Percentiles rank a stretch among this genome's conserved stretches.
phyloP scores from a whole-genome alignment of 1,140 invertebrate genomes.

The Drosophila tsacasi region DNA sequence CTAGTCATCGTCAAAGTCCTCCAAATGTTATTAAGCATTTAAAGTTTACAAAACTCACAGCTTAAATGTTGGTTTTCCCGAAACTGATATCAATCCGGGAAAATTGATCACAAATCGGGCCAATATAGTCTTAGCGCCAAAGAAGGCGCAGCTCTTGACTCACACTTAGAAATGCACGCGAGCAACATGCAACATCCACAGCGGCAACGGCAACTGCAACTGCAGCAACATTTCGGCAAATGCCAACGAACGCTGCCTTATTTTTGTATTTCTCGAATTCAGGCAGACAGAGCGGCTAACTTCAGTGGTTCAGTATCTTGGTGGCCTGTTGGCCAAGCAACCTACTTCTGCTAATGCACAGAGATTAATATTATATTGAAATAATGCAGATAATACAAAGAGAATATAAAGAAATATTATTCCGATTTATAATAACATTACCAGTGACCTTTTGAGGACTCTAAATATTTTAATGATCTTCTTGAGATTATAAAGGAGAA shows the following conservation, averaged over 20 bases:
- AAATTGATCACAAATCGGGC: conserved; percentile 15
- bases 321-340: conserved; percentile 75
- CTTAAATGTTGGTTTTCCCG: conserved; percentile 15
- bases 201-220: conserved; percentile 26
- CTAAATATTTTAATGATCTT: neutral
- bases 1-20: neutral
- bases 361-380: conserved; percentile 2
- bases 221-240: conserved; percentile 54
- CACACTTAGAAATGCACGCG: conserved; percentile 53
- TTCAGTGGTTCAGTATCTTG: conserved; percentile 57
- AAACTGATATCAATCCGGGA: conserved; percentile 17
- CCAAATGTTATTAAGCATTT: neutral
- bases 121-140: conserved; percentile 24
- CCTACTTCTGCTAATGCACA: conserved; percentile 62
- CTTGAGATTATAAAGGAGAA: neutral
- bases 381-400: too few relatives aligned
- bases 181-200: conserved; percentile 26
- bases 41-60: conserved; percentile 3
- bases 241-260: conserved; percentile 64
- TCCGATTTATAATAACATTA: too few relatives aligned
- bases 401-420: neutral
- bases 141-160: conserved; percentile 54
- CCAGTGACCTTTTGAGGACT: neutral
- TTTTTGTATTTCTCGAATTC: conserved; percentile 18
- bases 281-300: conserved; percentile 28